A percentile compares a stretch with the other conserved stretches of the same genome.
phyloP scores from a whole-genome alignment of 2,113 vertebrate genomes.

The Aptenodytes forsteri region DNA sequence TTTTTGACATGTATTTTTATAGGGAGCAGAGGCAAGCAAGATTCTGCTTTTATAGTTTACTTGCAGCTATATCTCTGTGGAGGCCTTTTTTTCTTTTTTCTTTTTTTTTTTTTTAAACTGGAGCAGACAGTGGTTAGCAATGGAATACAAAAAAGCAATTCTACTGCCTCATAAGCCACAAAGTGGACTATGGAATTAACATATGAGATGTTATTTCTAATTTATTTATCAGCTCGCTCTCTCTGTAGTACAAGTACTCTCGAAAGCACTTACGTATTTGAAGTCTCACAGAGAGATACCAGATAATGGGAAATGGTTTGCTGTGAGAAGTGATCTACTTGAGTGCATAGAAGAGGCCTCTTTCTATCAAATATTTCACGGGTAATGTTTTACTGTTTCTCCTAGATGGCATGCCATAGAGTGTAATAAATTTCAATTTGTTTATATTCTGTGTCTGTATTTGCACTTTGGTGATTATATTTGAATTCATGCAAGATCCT shows the following conservation, averaged over 20 bases:
- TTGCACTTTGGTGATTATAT: conserved; percentile 81
- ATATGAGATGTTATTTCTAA: conserved; percentile 64
- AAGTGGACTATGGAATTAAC: conserved; percentile 67
- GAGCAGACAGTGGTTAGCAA: conserved; percentile 59
- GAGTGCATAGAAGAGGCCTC: conserved; percentile 51
- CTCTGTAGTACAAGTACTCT: conserved; percentile 32
- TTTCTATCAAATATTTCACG: conserved; percentile 68
- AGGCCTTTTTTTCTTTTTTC: not conserved
- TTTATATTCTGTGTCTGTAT: conserved; percentile 79
- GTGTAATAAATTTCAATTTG: conserved; percentile 80
- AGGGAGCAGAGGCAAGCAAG: not conserved
- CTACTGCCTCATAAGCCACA: conserved; percentile 59
- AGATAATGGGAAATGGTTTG: conserved; percentile 66
- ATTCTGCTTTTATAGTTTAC: not conserved
- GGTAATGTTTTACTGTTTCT: conserved; percentile 82
- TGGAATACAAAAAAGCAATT: conserved; percentile 58
- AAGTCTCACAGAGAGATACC: conserved; percentile 5
- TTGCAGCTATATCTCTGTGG: conserved; percentile 5
- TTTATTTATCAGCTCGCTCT: conserved; percentile 21
- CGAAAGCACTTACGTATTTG: conserved; percentile 53
- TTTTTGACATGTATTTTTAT: not conserved
- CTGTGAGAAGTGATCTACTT: conserved; percentile 43
- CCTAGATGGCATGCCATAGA: conserved; percentile 67
- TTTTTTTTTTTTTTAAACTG: not conserved
- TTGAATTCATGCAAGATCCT: conserved; percentile 76